Base-by-base conservation (phyloP, 2,888 invertebrate species). In the Villa cingulata region DNA sequence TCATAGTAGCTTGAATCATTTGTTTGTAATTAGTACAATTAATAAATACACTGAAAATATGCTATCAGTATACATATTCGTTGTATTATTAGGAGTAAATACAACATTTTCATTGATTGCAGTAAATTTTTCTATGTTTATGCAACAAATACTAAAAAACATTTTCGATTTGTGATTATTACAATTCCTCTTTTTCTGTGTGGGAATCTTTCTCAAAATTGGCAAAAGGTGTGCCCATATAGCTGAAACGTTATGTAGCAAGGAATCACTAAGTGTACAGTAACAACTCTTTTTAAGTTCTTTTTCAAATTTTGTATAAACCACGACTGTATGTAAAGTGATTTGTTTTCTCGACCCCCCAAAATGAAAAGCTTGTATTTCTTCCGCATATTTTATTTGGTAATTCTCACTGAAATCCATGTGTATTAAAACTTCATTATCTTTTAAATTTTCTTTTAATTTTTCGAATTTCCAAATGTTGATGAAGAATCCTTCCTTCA, bases 351-450 rank as follows among this genome's bases (percentile, higher is more conserved):
- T 16, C 3, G 45, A 45, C 2, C 39, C 38, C 5, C 38, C 38
- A 39, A 45, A 38, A 18, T 37, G 45, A 39, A 39, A 39, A 29
- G 17, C 16, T 18, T 45, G 45, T 15, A 38, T 38, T 38, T 45
- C 45, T 29, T 45, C 23, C 4, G 38, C 17, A 38, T 39, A 45
- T 29, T 45, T 45, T 17, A 29, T 17, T 2, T 4, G 5, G 29
- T 45, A 45, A 16, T 45, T 45, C 12, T 38, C 38, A 17, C 45
- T 45, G 29, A 45, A 45, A 18, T 45, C 45, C 39, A 45, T 45
- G 20, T 45, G 45, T 7, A 44, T 44, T 23, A 44, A 27, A 38
- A 37, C 9, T 29, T 45, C 45, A 45, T 32, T 45, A 17, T 6
- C n/a, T 17, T 27, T 19, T 38, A 38, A 39, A 32, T 39, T 45